Conservation (phyloP, 2,888 invertebrate species). For the Ferdinandea cuprea region DNA sequence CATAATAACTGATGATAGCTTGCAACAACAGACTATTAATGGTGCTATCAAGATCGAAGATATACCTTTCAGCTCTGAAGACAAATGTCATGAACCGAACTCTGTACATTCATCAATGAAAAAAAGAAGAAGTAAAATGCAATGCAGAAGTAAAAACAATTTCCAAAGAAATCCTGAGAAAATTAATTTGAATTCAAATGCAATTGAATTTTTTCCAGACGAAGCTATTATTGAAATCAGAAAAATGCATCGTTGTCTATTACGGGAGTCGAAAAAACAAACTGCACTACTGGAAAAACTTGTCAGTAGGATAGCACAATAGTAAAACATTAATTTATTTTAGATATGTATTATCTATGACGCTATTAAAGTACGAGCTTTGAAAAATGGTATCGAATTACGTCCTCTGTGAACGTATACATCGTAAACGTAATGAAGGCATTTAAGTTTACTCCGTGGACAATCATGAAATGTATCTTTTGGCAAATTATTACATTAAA, state of each 20-base stretch:
- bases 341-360: too few relatives aligned
- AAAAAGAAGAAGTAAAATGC: background rate
- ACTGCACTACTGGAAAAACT: constrained; percentile 37
- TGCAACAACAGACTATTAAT: background rate
- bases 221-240: constrained; percentile 26
- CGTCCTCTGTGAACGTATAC: too few relatives aligned
- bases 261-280: constrained; percentile 45
- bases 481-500: too few relatives aligned
- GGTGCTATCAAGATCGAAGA: constrained; percentile 2
- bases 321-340: background rate
- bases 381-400: too few relatives aligned
- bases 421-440: too few relatives aligned
- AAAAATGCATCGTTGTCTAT: constrained; percentile 38
- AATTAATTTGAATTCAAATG: background rate
- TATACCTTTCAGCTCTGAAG: background rate
- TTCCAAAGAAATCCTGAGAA: background rate
- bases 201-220: background rate
- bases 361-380: too few relatives aligned
- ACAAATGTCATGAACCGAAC: background rate
- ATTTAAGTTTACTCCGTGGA: too few relatives aligned
- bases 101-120: background rate
- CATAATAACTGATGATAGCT: background rate
- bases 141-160: background rate
- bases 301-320: background rate
- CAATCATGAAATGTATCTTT: too few relatives aligned